Conservation (phyloP, 2,797 vertebrate species). For the Heliangelus exortis region DNA sequence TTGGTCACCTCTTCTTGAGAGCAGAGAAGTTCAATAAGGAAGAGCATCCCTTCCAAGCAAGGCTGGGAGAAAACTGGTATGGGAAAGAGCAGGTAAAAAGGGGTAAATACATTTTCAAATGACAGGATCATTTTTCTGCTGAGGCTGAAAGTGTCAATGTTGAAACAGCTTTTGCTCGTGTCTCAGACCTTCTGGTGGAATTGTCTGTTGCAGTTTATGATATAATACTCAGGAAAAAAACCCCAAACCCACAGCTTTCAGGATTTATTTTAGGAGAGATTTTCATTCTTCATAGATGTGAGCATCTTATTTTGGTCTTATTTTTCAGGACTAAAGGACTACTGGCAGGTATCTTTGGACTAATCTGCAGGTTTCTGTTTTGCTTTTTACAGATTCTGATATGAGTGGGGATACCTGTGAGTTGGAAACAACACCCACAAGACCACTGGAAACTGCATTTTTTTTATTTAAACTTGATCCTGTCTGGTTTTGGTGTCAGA, state of each 20-base stretch:
- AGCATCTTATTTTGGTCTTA: neutral
- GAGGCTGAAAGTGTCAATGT: neutral
- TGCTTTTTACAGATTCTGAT: neutral
- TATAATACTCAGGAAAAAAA: neutral
- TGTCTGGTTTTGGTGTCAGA: neutral
- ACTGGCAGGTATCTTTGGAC: neutral
- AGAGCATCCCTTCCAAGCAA: neutral
- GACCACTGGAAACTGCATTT: neutral
- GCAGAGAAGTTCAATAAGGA: neutral
- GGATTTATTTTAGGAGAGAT: neutral
- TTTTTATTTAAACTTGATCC: neutral
- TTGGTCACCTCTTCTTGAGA: neutral
- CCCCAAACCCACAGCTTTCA: neutral
- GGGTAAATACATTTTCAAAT: neutral
- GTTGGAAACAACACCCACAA: neutral
- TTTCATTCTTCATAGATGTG: neutral
- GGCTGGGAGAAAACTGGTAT: neutral
- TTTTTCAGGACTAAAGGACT: constrained; percentile 21
- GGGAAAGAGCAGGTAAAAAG: neutral
- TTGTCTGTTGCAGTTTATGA: neutral
- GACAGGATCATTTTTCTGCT: constrained; percentile 20
- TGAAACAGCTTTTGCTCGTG: neutral
- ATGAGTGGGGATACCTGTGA: neutral
- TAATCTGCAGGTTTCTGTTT: neutral
- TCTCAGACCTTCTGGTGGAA: constrained; percentile 4